Conservation (phyloP, 2,797 vertebrate genomes). For the Phalloptychus januarius region DNA sequence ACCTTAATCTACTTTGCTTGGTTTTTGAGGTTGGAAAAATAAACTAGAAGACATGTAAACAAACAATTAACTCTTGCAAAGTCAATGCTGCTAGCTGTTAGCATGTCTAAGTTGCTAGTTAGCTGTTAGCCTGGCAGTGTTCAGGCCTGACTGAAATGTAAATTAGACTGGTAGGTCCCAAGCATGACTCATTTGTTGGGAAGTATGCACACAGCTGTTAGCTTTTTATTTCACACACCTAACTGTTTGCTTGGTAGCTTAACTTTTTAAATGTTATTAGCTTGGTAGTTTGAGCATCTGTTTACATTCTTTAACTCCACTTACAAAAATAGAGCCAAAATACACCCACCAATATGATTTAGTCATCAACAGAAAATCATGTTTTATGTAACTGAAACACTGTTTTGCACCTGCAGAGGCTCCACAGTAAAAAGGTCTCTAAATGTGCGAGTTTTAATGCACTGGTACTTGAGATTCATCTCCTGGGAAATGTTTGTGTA, state of each 20-base stretch:
- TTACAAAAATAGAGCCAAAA: not conserved
- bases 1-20: not conserved
- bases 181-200: too few relatives aligned
- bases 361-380: not conserved
- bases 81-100: not conserved
- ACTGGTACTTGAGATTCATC: not conserved
- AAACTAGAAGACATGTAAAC: not conserved
- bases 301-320: not conserved
- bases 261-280: not conserved
- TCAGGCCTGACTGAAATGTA: too few relatives aligned
- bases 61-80: not conserved
- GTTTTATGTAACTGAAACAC: not conserved
- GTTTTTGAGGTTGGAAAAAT: not conserved
- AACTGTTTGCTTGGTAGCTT: not conserved
- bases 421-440: not conserved
- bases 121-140: too few relatives aligned
- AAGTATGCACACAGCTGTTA: not conserved
- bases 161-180: too few relatives aligned
- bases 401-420: slow-evolving; percentile 15
- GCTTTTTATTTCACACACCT: too few relatives aligned
- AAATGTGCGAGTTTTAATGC: slow-evolving; percentile 1
- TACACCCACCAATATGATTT: not conserved
- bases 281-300: not conserved
- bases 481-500: not conserved
- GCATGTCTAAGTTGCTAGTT: not conserved